Percentiles rank a stretch among this genome's conserved stretches.
Conservation (phyloP, 2,113 vertebrate genomes). For the Indicator maculatus region DNA sequence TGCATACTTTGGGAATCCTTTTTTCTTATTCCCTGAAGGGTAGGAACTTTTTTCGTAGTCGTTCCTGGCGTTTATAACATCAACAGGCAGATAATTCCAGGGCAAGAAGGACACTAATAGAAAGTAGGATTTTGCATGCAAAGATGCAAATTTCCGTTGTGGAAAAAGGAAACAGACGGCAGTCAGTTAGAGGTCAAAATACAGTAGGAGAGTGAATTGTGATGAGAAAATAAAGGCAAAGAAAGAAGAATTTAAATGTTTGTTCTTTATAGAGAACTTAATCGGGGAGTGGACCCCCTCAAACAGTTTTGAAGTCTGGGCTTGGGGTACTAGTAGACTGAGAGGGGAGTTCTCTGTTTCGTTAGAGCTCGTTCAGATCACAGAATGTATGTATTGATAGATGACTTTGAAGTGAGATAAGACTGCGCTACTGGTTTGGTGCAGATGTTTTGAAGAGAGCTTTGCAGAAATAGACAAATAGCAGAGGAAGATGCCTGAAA, state of each 20-base stretch:
- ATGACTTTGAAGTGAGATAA: no score
- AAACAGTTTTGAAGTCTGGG: rapidly evolving
- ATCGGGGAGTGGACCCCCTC: neutral
- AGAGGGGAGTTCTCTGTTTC: neutral
- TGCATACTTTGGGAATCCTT: rapidly evolving
- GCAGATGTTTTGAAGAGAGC: neutral
- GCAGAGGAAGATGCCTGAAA: neutral
- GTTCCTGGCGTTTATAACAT: no score
- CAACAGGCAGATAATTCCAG: neutral
- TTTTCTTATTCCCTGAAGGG: rapidly evolving
- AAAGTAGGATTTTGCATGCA: neutral
- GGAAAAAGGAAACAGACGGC: no score
- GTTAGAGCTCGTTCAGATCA: neutral
- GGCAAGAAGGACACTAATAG: neutral
- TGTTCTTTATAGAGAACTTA: rapidly evolving
- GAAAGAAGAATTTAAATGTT: neutral
- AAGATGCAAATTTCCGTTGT: rapidly evolving
- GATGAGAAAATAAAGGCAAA: neutral
- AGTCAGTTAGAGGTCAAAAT: neutral
- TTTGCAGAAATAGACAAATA: neutral
- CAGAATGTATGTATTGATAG: rapidly evolving
- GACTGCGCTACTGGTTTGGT: no score
- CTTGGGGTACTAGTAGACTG: rapidly evolving
- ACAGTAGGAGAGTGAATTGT: neutral
- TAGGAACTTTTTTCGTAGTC: rapidly evolving